These are phyloP conservation scores for Gonocerus acuteangulatus DNA, from an alignment of 2,888 invertebrate genomes.

Conservation along the genomic window DNA sequence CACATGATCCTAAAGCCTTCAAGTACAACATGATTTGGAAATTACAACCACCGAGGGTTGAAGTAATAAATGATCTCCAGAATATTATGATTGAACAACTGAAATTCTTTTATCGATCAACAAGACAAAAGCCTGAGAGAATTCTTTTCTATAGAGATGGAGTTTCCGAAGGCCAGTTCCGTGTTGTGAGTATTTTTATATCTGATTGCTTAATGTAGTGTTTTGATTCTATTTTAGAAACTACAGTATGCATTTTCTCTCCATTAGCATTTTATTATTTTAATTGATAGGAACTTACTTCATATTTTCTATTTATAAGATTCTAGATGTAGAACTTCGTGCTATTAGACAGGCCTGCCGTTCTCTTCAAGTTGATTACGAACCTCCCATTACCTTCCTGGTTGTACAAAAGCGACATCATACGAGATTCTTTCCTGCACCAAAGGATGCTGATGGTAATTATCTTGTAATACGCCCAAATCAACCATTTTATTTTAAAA, in stretches of 20 bases:
- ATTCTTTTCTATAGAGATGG: constrained; percentile 74
- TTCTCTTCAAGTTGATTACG: constrained; percentile 48
- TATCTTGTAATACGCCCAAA: too few species aligned
- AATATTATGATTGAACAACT: constrained; percentile 61
- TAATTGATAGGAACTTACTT: too few species aligned
- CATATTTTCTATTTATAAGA: too few species aligned
- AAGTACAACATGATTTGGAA: constrained; percentile 68
- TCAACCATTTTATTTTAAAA: too few species aligned
- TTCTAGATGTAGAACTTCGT: constrained; percentile 57
- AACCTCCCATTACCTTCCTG: constrained; percentile 78
- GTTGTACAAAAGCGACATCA: constrained; percentile 97
- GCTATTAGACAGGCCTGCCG: constrained; percentile 66
- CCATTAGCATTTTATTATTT: too few species aligned
- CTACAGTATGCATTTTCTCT: background rate
- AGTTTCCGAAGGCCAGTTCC: constrained; percentile 79
- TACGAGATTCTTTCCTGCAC: constrained; percentile 55
- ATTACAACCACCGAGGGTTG: constrained; percentile 63
- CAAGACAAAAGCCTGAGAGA: constrained; percentile 49
- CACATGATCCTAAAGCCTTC: constrained; percentile 59
- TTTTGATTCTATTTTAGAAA: background rate
- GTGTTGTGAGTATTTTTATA: constrained; percentile 47
- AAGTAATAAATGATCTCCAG: constrained; percentile 67
- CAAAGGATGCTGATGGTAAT: constrained; percentile 45
- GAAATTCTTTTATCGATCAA: constrained; percentile 49
- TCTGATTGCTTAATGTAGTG: background rate